Evolutionary conservation across 2,113 vertebrate species (phyloP).

Genomic region (Ahaetulla prasina): DNA sequence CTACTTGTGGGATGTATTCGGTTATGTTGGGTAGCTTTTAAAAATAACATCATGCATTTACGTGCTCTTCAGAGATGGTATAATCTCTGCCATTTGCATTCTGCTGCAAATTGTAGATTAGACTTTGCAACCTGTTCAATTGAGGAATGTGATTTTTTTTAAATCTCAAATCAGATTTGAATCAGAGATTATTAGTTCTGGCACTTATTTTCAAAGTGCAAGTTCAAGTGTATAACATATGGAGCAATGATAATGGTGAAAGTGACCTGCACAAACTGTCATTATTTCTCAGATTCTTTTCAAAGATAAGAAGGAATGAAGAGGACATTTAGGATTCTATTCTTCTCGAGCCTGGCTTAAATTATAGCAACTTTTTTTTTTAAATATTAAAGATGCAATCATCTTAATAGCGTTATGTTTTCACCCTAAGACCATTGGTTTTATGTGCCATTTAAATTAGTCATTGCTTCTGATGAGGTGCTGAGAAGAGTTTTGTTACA

Average conservation of each 20-base stretch:
- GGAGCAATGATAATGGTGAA: background rate
- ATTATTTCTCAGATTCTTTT: background rate
- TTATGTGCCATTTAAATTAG: background rate
- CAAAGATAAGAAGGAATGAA: background rate
- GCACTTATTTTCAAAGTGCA: background rate
- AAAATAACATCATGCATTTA: background rate
- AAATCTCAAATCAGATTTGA: background rate
- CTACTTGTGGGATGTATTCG: background rate
- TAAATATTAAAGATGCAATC: background rate
- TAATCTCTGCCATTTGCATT: background rate
- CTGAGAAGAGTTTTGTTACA: background rate
- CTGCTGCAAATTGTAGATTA: background rate
- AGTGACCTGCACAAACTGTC: background rate
- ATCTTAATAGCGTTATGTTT: background rate
- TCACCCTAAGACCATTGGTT: background rate
- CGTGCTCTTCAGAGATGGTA: background rate
- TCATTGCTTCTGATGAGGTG: background rate
- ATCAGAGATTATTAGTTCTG: background rate
- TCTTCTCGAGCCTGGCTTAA: background rate
- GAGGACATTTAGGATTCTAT: too few species aligned
- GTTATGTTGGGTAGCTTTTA: background rate
- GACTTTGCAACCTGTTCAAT: background rate
- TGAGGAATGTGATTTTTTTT: background rate
- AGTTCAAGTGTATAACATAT: background rate
- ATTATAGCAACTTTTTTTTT: background rate